Evolutionary conservation across 2,888 invertebrate species (phyloP).

Genomic region (Phyto melanocephala): DNA sequence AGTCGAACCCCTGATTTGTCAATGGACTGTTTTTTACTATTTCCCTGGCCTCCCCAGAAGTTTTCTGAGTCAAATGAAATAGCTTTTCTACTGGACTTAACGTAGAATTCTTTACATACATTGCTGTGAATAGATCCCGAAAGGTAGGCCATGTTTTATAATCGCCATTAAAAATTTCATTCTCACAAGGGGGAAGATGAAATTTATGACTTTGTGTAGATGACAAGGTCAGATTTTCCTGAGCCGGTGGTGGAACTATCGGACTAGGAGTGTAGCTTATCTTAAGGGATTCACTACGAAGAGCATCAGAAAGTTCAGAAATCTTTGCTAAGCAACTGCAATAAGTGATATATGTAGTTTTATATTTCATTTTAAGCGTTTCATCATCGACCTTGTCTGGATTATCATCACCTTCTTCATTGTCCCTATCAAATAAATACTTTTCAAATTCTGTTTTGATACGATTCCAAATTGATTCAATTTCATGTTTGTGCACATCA

Average conservation of each 20-base stretch:
- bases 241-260: not conserved
- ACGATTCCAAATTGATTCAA: not conserved
- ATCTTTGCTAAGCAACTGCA: not conserved
- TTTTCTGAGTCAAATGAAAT: constrained; percentile 3
- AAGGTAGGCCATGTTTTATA: constrained; percentile 36
- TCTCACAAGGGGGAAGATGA: not conserved
- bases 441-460: not conserved
- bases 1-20: constrained; percentile 4
- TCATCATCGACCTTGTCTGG: not conserved
- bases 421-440: not conserved
- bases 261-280: not conserved
- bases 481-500: not conserved
- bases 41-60: not conserved
- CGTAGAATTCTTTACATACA: constrained; percentile 28
- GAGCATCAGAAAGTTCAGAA: not conserved
- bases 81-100: constrained; percentile 9
- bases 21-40: not conserved
- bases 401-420: not conserved
- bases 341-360: not conserved
- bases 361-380: not conserved
- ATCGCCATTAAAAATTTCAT: not conserved
- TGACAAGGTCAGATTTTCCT: not conserved
- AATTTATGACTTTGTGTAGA: not conserved
- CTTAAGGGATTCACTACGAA: not conserved
- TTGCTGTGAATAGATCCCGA: constrained; percentile 48